Percentiles rank a stretch among this genome's conserved stretches.
Evolutionary conservation across 2,113 vertebrate species (phyloP).

Genomic region (Onychostoma macrolepis): DNA sequence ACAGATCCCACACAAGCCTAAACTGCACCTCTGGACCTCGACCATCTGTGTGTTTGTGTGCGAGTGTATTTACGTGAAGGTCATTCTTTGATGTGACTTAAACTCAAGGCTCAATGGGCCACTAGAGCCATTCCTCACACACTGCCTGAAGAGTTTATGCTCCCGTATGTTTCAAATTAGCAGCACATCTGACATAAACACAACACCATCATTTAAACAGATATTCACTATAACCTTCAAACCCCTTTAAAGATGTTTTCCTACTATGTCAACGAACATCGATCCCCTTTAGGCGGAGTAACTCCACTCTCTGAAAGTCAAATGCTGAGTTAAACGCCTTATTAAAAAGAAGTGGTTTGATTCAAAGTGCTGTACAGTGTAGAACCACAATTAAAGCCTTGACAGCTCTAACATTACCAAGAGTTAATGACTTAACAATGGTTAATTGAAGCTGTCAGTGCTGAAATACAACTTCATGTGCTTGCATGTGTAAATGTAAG

Average conservation of each 20-base stretch:
- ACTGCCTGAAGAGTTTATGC: constrained; percentile 30
- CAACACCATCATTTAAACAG: constrained; percentile 32
- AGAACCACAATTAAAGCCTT: constrained; percentile 3
- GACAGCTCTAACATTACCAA: constrained; percentile 38
- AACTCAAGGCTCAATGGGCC: constrained; percentile 19
- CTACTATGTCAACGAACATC: background rate
- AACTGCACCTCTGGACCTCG: constrained; percentile 39
- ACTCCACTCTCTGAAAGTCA: constrained; percentile 30
- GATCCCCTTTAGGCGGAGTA: background rate
- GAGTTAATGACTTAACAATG: constrained; percentile 9
- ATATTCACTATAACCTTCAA: constrained; percentile 25
- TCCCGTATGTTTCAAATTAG: constrained; percentile 43
- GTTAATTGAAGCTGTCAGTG: background rate
- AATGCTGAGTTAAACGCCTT: constrained; percentile 13
- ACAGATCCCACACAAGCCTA: constrained; percentile 36
- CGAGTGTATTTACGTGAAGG: constrained; percentile 39
- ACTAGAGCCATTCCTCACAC: constrained; percentile 36
- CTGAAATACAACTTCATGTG: background rate
- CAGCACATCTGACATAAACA: constrained; percentile 25
- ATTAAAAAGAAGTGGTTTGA: constrained; percentile 12
- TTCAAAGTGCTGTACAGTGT: background rate
- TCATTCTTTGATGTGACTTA: constrained; percentile 41
- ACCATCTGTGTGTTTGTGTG: constrained; percentile 25
- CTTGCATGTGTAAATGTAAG: background rate
- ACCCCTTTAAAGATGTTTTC: constrained; percentile 3